Evolutionary conservation across 2,888 invertebrate species (phyloP).

Genomic region (Megalurothrips usitatus): DNA sequence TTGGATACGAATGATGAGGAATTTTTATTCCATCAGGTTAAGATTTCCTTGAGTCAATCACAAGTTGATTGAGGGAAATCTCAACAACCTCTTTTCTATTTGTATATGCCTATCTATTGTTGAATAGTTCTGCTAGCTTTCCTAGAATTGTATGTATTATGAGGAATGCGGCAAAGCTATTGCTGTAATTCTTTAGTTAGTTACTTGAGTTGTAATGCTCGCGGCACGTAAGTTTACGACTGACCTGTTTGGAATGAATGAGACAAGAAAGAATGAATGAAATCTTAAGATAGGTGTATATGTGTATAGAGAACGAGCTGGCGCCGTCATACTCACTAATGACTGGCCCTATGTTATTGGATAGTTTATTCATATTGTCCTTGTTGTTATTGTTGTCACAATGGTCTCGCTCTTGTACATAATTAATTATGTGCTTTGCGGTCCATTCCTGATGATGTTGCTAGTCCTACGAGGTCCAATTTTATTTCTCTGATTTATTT

Average conservation of each 20-base stretch:
- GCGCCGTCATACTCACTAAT: background rate
- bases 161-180: too few relatives aligned
- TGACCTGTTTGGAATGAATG: background rate
- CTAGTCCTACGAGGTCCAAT: slow-evolving; percentile 21
- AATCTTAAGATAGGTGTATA: background rate
- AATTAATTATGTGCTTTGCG: background rate
- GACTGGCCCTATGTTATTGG: slow-evolving; percentile 8
- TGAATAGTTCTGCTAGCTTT: background rate
- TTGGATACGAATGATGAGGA: background rate
- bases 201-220: too few relatives aligned
- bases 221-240: background rate
- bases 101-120: background rate
- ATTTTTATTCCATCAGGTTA: background rate
- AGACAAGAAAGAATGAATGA: background rate
- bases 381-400: slow-evolving; percentile 19
- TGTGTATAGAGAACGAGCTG: too few relatives aligned
- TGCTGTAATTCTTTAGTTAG: too few relatives aligned
- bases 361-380: slow-evolving; percentile 4
- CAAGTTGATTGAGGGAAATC: background rate
- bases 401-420: background rate
- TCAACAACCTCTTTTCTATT: too few relatives aligned
- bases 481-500: slow-evolving; percentile 25
- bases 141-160: background rate
- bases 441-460: slow-evolving; percentile 5
- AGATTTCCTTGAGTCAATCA: background rate